Conservation (phyloP, 2,113 vertebrate species). For the Taxidea taxus region DNA sequence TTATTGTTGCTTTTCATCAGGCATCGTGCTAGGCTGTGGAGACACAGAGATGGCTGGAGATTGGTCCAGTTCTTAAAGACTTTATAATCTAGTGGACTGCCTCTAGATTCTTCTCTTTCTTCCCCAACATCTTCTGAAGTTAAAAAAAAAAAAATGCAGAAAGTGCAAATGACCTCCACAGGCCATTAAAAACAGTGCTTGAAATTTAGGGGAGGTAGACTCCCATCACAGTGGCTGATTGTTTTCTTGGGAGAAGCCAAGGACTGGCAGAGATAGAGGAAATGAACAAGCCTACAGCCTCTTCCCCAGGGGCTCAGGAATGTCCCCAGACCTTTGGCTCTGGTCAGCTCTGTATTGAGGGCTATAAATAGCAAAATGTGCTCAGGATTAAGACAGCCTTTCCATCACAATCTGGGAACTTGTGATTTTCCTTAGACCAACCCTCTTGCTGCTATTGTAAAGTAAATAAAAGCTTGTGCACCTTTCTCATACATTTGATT, state of each 20-base stretch:
- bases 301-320: neutral
- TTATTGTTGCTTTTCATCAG: neutral
- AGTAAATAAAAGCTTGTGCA: neutral
- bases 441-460: rapidly evolving
- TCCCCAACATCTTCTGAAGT: neutral
- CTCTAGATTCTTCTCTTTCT: neutral
- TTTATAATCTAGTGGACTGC: neutral
- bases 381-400: neutral
- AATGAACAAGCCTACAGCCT: neutral
- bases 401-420: neutral
- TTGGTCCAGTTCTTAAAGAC: neutral
- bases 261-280: neutral
- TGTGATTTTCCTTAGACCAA: constrained; percentile 13
- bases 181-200: neutral
- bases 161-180: neutral
- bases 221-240: neutral
- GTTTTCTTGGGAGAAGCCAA: neutral
- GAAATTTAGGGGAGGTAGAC: too few relatives aligned
- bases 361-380: neutral
- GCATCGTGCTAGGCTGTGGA: neutral
- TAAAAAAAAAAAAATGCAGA: neutral
- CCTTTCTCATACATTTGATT: neutral
- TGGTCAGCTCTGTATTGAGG: neutral
- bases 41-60: neutral
- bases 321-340: neutral